Evolutionary conservation across 2,888 invertebrate genomes (phyloP).

Genomic region (Folsomia manolachei): DNA sequence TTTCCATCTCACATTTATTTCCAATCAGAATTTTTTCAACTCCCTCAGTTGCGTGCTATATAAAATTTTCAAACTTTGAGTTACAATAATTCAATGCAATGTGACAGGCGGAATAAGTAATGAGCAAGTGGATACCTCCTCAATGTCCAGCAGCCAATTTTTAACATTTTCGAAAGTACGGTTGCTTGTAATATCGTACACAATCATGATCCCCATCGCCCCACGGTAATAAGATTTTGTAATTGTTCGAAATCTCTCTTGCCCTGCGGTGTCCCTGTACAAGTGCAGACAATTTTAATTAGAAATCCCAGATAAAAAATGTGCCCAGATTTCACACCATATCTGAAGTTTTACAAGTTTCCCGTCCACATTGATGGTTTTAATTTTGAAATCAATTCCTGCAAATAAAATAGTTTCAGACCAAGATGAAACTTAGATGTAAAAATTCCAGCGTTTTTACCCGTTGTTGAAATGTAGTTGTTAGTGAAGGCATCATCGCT

Average conservation of each 20-base stretch:
- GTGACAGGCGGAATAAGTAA: too few relatives aligned
- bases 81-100: neutral
- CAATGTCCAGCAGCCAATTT: conserved; percentile 28
- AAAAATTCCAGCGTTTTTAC: neutral
- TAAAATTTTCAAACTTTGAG: neutral
- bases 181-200: conserved; percentile 37
- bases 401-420: neutral
- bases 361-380: conserved; percentile 32
- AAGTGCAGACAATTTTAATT: neutral
- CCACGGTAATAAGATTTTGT: conserved; percentile 38
- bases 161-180: conserved; percentile 28
- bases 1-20: conserved; percentile 31
- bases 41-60: neutral
- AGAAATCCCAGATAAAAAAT: neutral
- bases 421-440: neutral
- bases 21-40: conserved; percentile 31
- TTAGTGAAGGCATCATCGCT: conserved; percentile 9
- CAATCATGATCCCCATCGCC: conserved; percentile 35
- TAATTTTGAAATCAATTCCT: conserved; percentile 45
- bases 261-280: conserved; percentile 19
- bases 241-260: conserved; percentile 39
- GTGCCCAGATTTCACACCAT: too few relatives aligned
- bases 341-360: conserved; percentile 38
- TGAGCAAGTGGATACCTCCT: conserved; percentile 20
- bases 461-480: conserved; percentile 9